Base-by-base conservation (phyloP, 2,888 invertebrate genomes). In the Chrysolina americana region DNA sequence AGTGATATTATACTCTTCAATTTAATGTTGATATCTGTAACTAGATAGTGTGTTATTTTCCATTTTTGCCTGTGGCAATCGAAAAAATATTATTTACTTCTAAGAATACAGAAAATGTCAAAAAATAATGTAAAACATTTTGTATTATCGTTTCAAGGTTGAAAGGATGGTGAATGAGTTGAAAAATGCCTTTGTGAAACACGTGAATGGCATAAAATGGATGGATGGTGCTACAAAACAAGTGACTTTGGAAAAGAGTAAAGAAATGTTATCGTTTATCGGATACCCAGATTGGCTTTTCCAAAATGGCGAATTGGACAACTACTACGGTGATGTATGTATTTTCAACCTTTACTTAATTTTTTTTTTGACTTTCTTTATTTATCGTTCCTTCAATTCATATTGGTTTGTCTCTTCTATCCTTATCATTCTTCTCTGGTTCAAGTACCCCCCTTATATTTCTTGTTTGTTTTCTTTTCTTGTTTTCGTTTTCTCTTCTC, bases 271-370 rank as follows among this genome's bases (percentile, higher is more conserved):
- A 70, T 92, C 92, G 70, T 92, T 93, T 71, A 92, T 96, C 79
- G 95, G 95, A 0, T 95, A 93, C 85, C 95, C 95, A 0, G 90
- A 92, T 68, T 95, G 95, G 94, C 89, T 96, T 2, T 90, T 93
- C 65, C 90, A 94, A 79, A 90, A 91, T 28, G 91, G 91, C 0
- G 89, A 89, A 68, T 86, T 96, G 64, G 93, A 95, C 81, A 87
- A 89, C 64, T 92, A 92, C 85, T 96, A 95, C 84, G 86, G 89
- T 76, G 93, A 92, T 53, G 92, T 95, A 82, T 71, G 69, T 73
- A 53, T 21, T 21, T 21, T 15, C 4, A 5, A 5, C 36, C 6
- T 36, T 36, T 36, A 6, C 36, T 28, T 8, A 36, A 36, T 6
- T 3, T 36, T 36, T 36, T 36, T 36, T 8, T 36, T 0, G 0